Conservation (phyloP, 2,888 invertebrate species). For the Amorpha juglandis region DNA sequence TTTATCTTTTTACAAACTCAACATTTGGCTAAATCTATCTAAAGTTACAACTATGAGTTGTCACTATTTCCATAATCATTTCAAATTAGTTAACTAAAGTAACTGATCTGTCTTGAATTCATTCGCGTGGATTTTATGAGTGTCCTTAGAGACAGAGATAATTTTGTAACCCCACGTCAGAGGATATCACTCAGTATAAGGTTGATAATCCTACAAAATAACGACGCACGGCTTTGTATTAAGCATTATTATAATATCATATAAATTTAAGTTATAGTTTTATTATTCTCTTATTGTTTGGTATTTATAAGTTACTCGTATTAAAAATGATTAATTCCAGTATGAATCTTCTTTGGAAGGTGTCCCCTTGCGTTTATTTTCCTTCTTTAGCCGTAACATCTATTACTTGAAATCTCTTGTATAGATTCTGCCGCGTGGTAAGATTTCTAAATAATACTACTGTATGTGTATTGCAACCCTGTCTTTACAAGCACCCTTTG, state of each 20-base stretch:
- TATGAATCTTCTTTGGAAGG: no score
- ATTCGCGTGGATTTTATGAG: neutral
- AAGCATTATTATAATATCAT: neutral
- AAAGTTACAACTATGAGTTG: neutral
- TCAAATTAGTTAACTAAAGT: neutral
- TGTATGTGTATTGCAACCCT: no score
- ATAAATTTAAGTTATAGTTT: neutral
- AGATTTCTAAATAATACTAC: no score
- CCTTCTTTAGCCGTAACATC: no score
- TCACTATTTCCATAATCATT: neutral
- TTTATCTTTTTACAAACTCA: no score
- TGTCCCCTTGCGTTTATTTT: no score
- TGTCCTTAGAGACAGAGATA: constrained; percentile 1
- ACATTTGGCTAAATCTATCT: no score
- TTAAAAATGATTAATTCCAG: no score
- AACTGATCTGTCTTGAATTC: neutral
- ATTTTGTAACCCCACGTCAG: constrained; percentile 2
- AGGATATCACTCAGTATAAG: neutral
- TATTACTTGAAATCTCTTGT: no score
- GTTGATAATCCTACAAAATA: neutral
- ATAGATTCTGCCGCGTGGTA: no score
- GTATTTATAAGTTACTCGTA: no score
- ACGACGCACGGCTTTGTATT: neutral
- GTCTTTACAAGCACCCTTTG: neutral
- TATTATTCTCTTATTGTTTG: no score